phyloP scores from a whole-genome alignment of 2,797 vertebrate species.

The Sebastes wilsoni region DNA sequence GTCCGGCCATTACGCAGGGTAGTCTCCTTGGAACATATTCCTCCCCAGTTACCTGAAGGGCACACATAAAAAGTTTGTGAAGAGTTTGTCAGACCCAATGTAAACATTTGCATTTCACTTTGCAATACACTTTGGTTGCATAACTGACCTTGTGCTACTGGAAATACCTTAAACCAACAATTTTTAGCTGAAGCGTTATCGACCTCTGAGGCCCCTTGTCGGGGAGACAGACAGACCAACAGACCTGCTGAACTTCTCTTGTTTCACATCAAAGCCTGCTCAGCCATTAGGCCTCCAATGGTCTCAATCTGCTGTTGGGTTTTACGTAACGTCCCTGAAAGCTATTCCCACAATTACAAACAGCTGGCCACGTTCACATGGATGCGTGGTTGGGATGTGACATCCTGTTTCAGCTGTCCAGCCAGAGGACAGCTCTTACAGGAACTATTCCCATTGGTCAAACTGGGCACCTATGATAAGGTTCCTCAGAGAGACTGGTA shows the following conservation, averaged over 20 bases:
- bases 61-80: not conserved
- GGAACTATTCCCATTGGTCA: not conserved
- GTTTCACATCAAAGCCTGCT: slow-evolving; percentile 37
- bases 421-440: not conserved
- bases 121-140: slow-evolving; percentile 17
- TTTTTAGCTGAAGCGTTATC: slow-evolving; percentile 27
- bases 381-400: slow-evolving; percentile 26
- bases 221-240: not conserved
- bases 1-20: slow-evolving; percentile 28
- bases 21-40: slow-evolving; percentile 81
- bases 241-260: not conserved
- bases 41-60: slow-evolving; percentile 82
- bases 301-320: not conserved
- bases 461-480: not conserved
- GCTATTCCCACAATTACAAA: slow-evolving; percentile 48
- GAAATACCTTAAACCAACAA: slow-evolving; percentile 52
- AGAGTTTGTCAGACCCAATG: not conserved
- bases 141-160: slow-evolving; percentile 45
- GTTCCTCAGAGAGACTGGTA: not conserved
- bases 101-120: slow-evolving; percentile 8
- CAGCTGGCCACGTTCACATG: slow-evolving; percentile 65
- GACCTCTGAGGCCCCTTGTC: not conserved
- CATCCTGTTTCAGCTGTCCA: slow-evolving; percentile 26
- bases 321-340: slow-evolving; percentile 50
- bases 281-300: not conserved